Base-by-base conservation (phyloP, 2,113 vertebrate species). In the Aegithalos caudatus region DNA sequence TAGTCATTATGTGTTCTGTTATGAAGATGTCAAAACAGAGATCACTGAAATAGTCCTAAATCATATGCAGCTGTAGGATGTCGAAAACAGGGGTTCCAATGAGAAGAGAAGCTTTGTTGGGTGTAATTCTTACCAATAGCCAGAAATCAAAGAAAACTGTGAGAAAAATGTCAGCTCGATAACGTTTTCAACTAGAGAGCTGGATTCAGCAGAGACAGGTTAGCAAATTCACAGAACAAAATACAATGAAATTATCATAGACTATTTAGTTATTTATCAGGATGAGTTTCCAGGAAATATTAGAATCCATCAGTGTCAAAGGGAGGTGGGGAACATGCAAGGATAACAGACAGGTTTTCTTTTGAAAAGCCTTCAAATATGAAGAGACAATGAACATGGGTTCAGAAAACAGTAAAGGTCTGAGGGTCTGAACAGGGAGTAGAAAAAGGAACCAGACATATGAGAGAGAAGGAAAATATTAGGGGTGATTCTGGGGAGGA, bases 171-270 rank as follows among this genome's bases (percentile, higher is more conserved):
- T 90, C 83, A 76, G 47, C 64, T 94, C 1, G 0, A 77, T 71
- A 92, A 44, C 13, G 24, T 22, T 74, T 81, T 70, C 89, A 95
- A 23, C n/a, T 85, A 72, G 58, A 93, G 40, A n/a, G 54, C 35
- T 92, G 80, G 47, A 85, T 92, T 92, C 89, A 96, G 77, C 70
- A 69, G 37, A 74, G 65, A 65, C 73, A 95, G 78, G 71, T 88
- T 73, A 92, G 78, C 74, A 88, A 90, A 94, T 70, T 45, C 74
- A 83, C 56, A 82, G 58, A 85, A 77, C 33, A 72, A 56, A 93
- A 65, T 35, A 42, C 4, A 33, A 35, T n/a, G 17, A 28, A 90
- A 72, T 88, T 92, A 65, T 57, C 64, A 80, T 3, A 81, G 65
- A 78, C 16, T 84, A 45, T 38, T 50, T 48, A 79, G 64, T 81